Evolutionary conservation across 2,113 vertebrate genomes (phyloP), one percentile per base, ranked within the genome.

Genomic region (Trematocara marginatum): DNA sequence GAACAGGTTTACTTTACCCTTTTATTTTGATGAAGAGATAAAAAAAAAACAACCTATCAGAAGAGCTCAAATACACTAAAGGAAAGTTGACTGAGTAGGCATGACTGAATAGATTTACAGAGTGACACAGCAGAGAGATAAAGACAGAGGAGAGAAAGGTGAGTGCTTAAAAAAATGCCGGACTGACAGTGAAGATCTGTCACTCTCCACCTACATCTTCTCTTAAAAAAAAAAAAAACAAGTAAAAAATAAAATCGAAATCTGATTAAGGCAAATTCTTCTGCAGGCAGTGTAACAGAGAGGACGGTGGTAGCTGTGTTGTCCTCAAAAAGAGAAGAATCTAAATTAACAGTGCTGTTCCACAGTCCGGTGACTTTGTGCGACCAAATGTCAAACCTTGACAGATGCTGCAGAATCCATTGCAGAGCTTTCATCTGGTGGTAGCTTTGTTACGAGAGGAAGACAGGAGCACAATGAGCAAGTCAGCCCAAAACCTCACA

Each of bases 21-120:
- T 57, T 11, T 31, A 85, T 87, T 66, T 53, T 13, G 23, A 76
- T n/a, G 49, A 18, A 12, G 40, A 26, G 9, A 34, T 64, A 81
- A 29, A 74, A 29, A 29, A 15, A 23, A 23, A 11, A 23, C 2
- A 57, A 20, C 20, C 42, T 83, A 86, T 78, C 34, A 61, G 59
- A 88, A 20, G 40, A 87, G 83, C 35, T 89, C 3, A 86, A 78
- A 87, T 53, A 53, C 74, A 79, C 78, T 6, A 31, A 16, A 80
- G 69, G 34, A 74, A 79, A 80, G 74, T 8, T 40, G 81, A 69
- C 59, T 5, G 23, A 85, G 53, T 80, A 76, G 87, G 80, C 57
- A 79, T 84, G 90, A 83, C 79, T 81, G 84, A 92, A 85, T 61
- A 74, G 81, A 85, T 90, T 86, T 88, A 86, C 64, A 90, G 81